Conservation (phyloP, 1,140 invertebrate genomes). For the Harpegnathos saltator region DNA sequence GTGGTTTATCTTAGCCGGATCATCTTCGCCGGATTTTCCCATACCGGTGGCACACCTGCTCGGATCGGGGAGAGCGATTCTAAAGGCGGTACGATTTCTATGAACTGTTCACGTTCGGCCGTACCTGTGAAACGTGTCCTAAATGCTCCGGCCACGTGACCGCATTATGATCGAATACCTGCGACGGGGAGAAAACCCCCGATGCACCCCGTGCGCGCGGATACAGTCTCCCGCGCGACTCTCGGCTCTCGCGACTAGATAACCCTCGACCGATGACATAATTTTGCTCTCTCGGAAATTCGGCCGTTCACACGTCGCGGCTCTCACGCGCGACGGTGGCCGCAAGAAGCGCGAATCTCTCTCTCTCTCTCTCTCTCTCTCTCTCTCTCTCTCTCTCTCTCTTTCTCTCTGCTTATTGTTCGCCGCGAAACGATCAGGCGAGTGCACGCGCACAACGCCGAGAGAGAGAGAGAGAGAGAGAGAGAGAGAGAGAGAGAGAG, state of each 20-base stretch:
- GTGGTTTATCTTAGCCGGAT: constrained; percentile 40
- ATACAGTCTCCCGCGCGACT: constrained; percentile 10
- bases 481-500: too few species aligned
- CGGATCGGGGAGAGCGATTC: constrained; percentile 13
- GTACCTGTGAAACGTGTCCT: constrained; percentile 15
- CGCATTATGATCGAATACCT: constrained; percentile 45
- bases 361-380: too few species aligned
- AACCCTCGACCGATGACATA: background rate
- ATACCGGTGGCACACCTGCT: constrained; percentile 50
- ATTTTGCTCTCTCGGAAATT: background rate
- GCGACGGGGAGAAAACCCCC: constrained; percentile 15
- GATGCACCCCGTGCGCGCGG: background rate
- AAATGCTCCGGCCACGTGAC: constrained; percentile 35
- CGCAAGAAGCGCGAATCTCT: background rate
- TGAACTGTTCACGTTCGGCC: constrained; percentile 11
- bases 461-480: too few species aligned
- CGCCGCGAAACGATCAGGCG: too few species aligned
- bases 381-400: too few species aligned
- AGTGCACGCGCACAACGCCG: too few species aligned
- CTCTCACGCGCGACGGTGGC: too few species aligned
- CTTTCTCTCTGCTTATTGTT: too few species aligned
- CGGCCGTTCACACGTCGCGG: background rate
- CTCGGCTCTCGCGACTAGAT: too few species aligned
- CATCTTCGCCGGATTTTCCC: constrained; percentile 52
- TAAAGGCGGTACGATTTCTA: constrained; percentile 41